Evolutionary conservation across 2,888 invertebrate genomes (phyloP), one percentile per base, ranked within the genome.

Genomic region (Scaptomyza caliginosa): DNA sequence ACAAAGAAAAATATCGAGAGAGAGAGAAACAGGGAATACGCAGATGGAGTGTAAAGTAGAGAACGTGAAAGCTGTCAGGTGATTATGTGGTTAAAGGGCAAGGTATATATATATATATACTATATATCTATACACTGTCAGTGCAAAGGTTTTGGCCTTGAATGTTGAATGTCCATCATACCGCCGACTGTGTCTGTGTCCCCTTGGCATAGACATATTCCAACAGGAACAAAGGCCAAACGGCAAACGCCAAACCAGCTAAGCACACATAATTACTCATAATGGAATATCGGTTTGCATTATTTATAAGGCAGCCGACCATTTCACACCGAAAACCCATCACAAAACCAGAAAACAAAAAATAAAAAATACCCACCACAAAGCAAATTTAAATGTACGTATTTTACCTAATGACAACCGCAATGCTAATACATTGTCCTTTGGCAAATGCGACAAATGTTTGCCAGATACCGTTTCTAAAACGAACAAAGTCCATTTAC

Each of bases 401-500:
- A 74, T 81, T 69, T 58, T 40, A 36, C 49, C 70, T 51, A 59
- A 62, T 51, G 57, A 67, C 64, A 65, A 43, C 56, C 68, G 50
- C 71, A 70, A 52, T 57, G 39, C 46, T 45, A 60, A 49, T 71
- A 58, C 52, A 57, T 67, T 67, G 63, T 78, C 49, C 28, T 54
- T 28, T 43, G 34, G 19, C 42, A 51, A 56, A 48, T 46, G 66
- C 40, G 50, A 56, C 66, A 66, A 45, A 56, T 42, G 49, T 70
- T 38, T 19, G 58, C 36, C 32, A 16, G 34, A 34, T 34, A 59
- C 16, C 58, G 68, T 40, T 62, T 55, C 19, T 17, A 19, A 52
- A 64, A 64, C 67, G 60, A 58, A 62, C 79, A 54, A 45, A 76
- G 67, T 77, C 83, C 80, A 83, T 79, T 77, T 82, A 67, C 67